A percentile compares a stretch with the other conserved stretches of the same genome.
Conservation (phyloP, 2,797 vertebrate species). For the Lepidocolaptes lacrymiger region DNA sequence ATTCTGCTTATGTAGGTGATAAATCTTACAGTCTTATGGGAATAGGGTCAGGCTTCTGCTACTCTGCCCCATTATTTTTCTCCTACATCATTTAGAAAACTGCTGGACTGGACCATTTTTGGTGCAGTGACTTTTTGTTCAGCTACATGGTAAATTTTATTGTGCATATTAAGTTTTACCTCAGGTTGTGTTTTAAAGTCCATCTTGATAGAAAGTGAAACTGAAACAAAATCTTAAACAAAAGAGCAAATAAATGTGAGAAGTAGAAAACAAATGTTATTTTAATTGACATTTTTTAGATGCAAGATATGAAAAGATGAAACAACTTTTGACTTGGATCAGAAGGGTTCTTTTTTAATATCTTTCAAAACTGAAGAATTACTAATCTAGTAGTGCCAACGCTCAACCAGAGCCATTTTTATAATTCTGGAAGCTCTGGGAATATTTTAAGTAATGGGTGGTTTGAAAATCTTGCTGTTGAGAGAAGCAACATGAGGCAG, state of each 20-base stretch:
- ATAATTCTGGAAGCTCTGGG: background rate
- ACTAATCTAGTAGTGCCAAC: background rate
- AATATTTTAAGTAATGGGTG: background rate
- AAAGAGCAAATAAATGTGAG: background rate
- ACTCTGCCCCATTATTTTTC: slow-evolving; percentile 77
- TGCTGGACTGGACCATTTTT: slow-evolving; percentile 68
- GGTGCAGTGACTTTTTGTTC: slow-evolving; percentile 61
- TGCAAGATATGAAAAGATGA: background rate
- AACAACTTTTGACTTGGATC: background rate
- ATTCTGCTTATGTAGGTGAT: slow-evolving; percentile 78
- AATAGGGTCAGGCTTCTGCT: slow-evolving; percentile 70
- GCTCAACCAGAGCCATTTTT: background rate
- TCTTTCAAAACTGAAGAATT: background rate
- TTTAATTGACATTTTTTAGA: background rate
- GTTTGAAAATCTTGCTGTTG: background rate
- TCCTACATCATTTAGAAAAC: slow-evolving; percentile 78
- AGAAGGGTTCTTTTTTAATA: fast-evolving
- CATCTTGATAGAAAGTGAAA: background rate
- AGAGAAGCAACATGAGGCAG: background rate
- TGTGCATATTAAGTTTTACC: slow-evolving; percentile 63
- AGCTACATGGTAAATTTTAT: slow-evolving; percentile 59
- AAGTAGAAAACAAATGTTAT: background rate
- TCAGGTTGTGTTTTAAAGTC: slow-evolving; percentile 22
- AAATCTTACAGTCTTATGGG: slow-evolving; percentile 79
- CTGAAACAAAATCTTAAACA: background rate